Percentiles rank a stretch among this genome's conserved stretches.
Evolutionary conservation across 2,113 vertebrate species (phyloP).

Genomic region (Polypterus bichir): DNA sequence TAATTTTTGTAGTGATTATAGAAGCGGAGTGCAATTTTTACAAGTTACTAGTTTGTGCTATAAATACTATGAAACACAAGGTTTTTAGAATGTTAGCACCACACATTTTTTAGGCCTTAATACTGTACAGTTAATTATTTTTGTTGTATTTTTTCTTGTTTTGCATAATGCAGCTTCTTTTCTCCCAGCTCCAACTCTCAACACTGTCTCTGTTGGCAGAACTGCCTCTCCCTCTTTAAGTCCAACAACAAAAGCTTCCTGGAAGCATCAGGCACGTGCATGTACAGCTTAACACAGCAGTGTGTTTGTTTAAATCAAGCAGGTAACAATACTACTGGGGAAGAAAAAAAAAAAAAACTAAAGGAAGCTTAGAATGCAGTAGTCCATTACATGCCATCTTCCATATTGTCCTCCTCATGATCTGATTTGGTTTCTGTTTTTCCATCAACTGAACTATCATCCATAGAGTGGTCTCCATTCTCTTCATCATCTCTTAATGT

Average conservation of each 20-base stretch:
- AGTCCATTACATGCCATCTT: conserved; percentile 91
- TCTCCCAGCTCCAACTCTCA: conserved; percentile 67
- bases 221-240: conserved; percentile 52
- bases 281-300: conserved; percentile 88
- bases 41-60: conserved; percentile 99
- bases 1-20: conserved; percentile 98
- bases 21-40: conserved; percentile 99
- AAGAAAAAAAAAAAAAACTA: conserved; percentile 45
- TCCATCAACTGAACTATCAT: conserved; percentile 96
- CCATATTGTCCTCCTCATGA: conserved; percentile 90
- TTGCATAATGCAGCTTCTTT: conserved; percentile 99
- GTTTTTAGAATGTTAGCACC: conserved; percentile 95
- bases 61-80: conserved; percentile 99
- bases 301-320: conserved; percentile 67
- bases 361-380: conserved; percentile 77
- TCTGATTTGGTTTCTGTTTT: conserved; percentile 99
- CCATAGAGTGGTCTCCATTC: conserved; percentile 93
- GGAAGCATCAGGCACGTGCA: conserved; percentile 98
- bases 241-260: conserved; percentile 83
- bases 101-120: conserved; percentile 99
- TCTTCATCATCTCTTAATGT: conserved; percentile 96
- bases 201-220: conserved; percentile 67
- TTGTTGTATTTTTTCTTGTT: conserved; percentile 36
- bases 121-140: conserved; percentile 84
- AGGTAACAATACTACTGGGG: conserved; percentile 79